Conservation (phyloP, 2,113 vertebrate species). For the Hyaena hyaena region DNA sequence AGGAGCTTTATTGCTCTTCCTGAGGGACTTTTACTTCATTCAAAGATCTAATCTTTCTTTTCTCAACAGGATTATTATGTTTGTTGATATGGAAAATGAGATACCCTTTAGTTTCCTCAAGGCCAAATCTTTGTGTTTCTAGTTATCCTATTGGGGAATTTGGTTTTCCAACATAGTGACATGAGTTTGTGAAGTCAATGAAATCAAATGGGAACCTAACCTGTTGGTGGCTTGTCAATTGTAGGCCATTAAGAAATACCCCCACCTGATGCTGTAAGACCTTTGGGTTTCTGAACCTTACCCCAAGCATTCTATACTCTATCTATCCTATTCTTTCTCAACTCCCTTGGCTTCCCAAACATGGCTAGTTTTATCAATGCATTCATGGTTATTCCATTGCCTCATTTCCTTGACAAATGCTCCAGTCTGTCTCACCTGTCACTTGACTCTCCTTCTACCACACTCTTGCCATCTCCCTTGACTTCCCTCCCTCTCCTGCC, state of each 20-base stretch:
- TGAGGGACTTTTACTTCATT: neutral
- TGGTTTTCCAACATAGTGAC: neutral
- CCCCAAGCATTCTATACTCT: neutral
- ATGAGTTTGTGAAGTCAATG: neutral
- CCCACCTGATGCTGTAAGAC: neutral
- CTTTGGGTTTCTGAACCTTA: neutral
- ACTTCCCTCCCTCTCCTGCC: neutral
- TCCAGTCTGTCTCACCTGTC: accelerated
- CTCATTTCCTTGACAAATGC: neutral
- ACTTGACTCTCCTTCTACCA: neutral
- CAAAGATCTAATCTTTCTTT: neutral
- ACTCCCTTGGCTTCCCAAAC: neutral
- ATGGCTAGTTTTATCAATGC: neutral
- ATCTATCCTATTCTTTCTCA: neutral
- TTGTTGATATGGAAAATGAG: neutral
- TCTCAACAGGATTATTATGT: neutral
- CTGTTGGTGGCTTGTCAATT: neutral
- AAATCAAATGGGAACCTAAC: neutral
- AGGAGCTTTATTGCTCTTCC: neutral
- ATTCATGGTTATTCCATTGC: neutral
- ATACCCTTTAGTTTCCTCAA: neutral
- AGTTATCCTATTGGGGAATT: neutral
- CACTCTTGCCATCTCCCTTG: neutral
- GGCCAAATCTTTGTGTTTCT: neutral
- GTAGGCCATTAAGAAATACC: neutral